These are phyloP conservation scores for Campylomormyrus tamandua DNA, from an alignment of 2,113 vertebrate genomes.

Conservation along the genomic window DNA sequence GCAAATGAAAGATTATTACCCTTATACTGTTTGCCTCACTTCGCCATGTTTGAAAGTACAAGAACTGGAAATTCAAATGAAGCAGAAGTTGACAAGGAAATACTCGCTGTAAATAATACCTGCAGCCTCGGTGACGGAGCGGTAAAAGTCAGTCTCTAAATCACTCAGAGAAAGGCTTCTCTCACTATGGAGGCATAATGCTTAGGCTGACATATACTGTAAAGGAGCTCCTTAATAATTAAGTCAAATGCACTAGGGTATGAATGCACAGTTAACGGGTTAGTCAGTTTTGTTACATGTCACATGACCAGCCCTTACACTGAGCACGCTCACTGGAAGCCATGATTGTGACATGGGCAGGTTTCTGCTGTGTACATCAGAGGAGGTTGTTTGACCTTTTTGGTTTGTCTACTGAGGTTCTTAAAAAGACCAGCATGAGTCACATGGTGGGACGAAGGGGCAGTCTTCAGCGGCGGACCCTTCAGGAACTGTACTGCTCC, in stretches of 20 bases:
- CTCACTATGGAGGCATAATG: neutral
- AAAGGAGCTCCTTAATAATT: neutral
- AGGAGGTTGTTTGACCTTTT: neutral
- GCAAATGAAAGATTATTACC: neutral
- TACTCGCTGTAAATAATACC: neutral
- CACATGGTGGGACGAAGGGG: neutral
- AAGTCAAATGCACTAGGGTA: neutral
- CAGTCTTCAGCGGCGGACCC: neutral
- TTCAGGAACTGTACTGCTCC: neutral
- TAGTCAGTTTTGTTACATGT: neutral
- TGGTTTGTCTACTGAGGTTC: neutral
- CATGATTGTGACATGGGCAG: neutral
- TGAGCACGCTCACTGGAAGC: neutral
- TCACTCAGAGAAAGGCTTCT: neutral
- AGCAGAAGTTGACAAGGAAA: neutral
- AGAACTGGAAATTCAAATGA: neutral
- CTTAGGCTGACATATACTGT: neutral
- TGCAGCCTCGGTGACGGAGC: neutral
- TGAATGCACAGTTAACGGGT: neutral
- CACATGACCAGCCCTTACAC: neutral
- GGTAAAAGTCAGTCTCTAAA: neutral
- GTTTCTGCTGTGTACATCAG: neutral
- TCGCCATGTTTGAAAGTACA: neutral
- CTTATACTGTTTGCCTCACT: neutral
- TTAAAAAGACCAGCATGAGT: neutral